Base-by-base conservation (phyloP, 2,888 invertebrate species). In the Standfussiana lucernea region DNA sequence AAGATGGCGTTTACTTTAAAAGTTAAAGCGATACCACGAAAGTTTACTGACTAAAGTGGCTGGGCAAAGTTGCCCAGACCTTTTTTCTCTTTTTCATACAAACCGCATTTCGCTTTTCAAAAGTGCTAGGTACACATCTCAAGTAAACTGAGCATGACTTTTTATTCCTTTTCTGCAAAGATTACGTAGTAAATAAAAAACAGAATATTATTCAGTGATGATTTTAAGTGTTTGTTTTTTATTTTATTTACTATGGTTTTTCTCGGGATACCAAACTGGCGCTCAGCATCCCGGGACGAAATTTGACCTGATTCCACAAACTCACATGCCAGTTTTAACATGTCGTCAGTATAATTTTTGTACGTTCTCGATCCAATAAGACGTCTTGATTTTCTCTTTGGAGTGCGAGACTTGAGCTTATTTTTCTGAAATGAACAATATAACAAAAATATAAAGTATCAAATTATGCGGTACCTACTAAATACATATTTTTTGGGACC, bases 51-150 rank as follows among this genome's bases (percentile, higher is more conserved):
- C 11, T 11, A 68, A 53, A 40, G 18, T 68, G 53, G 6, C 68
- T 53, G 28, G 53, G 53, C 68, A 53, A 69, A 11, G 68, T 69
- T 56, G 53, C 53, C 68, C 37, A 10, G 68, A 3, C 7, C 1
- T 50, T 67, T 67, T 67, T 67, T 37, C 24, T 50, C 35, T 50
- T 67, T 67, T 67, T 67, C 47, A 67, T 50, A 67, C 67, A 67
- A 67, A 8, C 0, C 15, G 3, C 67, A 35, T 50, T 67, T 67
- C 35, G 67, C 1, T 0, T 42, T 28, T 21, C 7, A 28, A 69
- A 69, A 59, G 56, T 56, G 47, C 67, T 66, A 66, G 47, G 47
- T n/a, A n/a, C n/a, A n/a, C n/a, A n/a, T n/a, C n/a, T n/a, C n/a
- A n/a, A n/a, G n/a, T n/a, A n/a, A n/a, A n/a, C n/a, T n/a, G n/a